Base-by-base conservation (phyloP, 2,113 vertebrate species). In the Ramphastos sulfuratus region DNA sequence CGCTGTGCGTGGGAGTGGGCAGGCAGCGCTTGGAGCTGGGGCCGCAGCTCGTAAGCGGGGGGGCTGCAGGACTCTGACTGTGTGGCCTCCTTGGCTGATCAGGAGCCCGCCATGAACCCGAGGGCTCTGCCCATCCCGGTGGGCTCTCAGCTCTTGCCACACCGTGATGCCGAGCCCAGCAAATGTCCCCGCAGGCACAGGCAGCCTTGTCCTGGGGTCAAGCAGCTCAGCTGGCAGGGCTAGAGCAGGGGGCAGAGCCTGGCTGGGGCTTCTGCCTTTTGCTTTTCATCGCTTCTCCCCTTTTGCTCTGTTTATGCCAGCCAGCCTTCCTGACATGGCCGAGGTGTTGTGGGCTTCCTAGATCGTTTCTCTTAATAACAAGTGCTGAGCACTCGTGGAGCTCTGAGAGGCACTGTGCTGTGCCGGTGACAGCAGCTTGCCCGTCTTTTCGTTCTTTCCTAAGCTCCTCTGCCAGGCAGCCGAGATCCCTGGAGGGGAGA, bases 301-400 rank as follows among this genome's bases (percentile, higher is more conserved):
- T 50, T 73, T 25, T 63, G 12, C 23, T 75, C 6, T 2, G 23
- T 9, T 71, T 42, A 37, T 17, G 12, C 23, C n/a, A 54, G 15
- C 35, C 78, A 31, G 17, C 25, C 6, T 16, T 59, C 19, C 30
- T 63, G 52, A 59, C 1, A 0, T 2, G 10, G 25, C n/a, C 24
- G 35, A 44, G n/a, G 28, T 19, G 33, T 12, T 30, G 17, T 2
- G 2, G 2, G 23, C 25, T 55, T 69, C 31, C 10, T 15, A 24
- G 88, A 67, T 18, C 6, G 2, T 1, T 0, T 56, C 4, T 30
- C 50, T 50, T 25, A 9, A 35, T 89, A 52, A 21, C 0, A 4
- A 65, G 5, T 31, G 16, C 30, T 0, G 1, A 33, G 17, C 23
- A 13, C 8, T 44, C 0, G 0, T 2, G 1, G 35, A 31, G 19